Evolutionary conservation across 2,113 vertebrate species (phyloP).

Genomic region (Perca fluviatilis): DNA sequence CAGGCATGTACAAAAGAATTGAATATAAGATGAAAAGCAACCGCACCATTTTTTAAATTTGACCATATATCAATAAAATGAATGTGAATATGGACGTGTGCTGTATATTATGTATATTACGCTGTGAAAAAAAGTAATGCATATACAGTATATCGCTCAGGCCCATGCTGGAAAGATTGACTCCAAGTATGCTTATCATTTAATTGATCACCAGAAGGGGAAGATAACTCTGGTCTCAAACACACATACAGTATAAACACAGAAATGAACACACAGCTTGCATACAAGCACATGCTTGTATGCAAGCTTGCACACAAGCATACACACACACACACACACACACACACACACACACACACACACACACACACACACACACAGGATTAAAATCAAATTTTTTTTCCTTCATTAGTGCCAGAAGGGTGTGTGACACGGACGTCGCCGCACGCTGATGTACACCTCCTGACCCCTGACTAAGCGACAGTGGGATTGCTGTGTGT

Average conservation of each 20-base stretch:
- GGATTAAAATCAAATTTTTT: constrained; percentile 67
- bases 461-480: constrained; percentile 59
- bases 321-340: constrained; percentile 17
- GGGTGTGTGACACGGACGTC: constrained; percentile 48
- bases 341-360: background rate
- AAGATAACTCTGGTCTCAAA: constrained; percentile 33
- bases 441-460: constrained; percentile 41
- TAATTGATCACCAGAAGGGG: constrained; percentile 64
- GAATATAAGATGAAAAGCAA: no score
- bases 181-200: constrained; percentile 65
- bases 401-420: constrained; percentile 56
- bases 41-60: no score
- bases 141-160: constrained; percentile 8
- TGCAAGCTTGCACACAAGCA: background rate
- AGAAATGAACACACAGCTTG: background rate
- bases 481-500: constrained; percentile 32
- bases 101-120: no score
- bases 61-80: no score
- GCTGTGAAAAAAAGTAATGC: background rate
- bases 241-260: background rate
- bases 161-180: constrained; percentile 26
- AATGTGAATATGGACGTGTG: no score
- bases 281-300: constrained; percentile 3
- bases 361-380: constrained; percentile 6
- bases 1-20: no score